phyloP scores from a whole-genome alignment of 2,888 invertebrate genomes.

The Ophion ellenae region DNA sequence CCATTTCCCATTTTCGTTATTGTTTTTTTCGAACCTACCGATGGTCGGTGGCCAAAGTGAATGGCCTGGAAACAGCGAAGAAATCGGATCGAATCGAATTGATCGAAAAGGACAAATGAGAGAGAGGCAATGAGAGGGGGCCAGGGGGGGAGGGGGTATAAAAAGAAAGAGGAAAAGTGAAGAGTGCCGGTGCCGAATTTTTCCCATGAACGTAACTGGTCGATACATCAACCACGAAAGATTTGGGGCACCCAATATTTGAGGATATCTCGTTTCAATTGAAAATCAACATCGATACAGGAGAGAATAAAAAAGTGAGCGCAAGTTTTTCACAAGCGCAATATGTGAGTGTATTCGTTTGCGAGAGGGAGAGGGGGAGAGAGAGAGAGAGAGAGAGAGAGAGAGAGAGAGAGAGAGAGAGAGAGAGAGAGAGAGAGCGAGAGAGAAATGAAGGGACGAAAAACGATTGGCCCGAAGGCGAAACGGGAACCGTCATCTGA shows the following conservation, averaged over 20 bases:
- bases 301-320: constrained; percentile 63
- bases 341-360: constrained; percentile 29
- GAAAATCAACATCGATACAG: constrained; percentile 79
- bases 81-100: constrained; percentile 55
- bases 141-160: neutral
- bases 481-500: constrained; percentile 62
- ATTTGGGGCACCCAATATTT: constrained; percentile 77
- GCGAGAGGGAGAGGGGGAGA: constrained; percentile 61
- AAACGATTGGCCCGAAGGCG: constrained; percentile 64
- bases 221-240: constrained; percentile 66
- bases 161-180: constrained; percentile 15
- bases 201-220: constrained; percentile 81
- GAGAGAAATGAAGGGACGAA: constrained; percentile 54
- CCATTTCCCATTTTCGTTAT: neutral
- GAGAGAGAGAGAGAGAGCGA: constrained; percentile 62
- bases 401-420: constrained; percentile 55
- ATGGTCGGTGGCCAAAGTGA: constrained; percentile 46
- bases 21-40: constrained; percentile 5
- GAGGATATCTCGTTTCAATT: constrained; percentile 83
- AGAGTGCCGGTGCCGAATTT: constrained; percentile 41
- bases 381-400: constrained; percentile 57
- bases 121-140: constrained; percentile 26
- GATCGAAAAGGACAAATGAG: constrained; percentile 28
- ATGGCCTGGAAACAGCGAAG: constrained; percentile 37
- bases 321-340: constrained; percentile 29